Base-by-base conservation (phyloP, 2,113 vertebrate species). In the Nematolebias whitei region DNA sequence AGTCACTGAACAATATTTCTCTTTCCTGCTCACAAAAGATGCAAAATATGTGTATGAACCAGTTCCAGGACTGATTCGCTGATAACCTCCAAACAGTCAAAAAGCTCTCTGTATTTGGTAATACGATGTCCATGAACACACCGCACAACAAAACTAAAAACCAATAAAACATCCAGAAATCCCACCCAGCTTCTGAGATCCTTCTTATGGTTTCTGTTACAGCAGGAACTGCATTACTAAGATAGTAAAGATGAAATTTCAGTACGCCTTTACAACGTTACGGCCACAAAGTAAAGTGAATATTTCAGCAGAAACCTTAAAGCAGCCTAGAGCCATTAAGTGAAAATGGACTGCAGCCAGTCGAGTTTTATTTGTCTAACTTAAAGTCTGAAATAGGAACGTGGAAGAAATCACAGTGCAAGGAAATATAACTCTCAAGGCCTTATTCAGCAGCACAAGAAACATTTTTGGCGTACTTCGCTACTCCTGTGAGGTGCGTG, bases 1-100 rank as follows among this genome's bases (percentile, higher is more conserved):
- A 53, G 56, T 71, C 52, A 55, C 26, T 16, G 10, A 63, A 32
- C 41, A 62, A 45, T 26, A 29, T n/a, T 56, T 50, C 32, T 23
- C 16, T 22, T 35, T 66, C 41, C 26, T 47, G 13, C 18, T 71
- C 6, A 20, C 1, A 22, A 47, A 3, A 41, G 12, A 12, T 13
- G 4, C 19, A 39, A 8, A 63, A 43, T 51, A 44, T 12, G 12
- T 13, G 22, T 29, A 16, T 29, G 23, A 56, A 32, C 49, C 23
- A 7, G 20, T 39, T 52, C 44, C 12, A 12, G 52, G 39, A 11
- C 19, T 12, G 35, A 19, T 29, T 12, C 29, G 3, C 43, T 52
- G 5, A 24, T 52, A 9, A n/a, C 50, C 15, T 3, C 10, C 24
- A 69, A 13, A 63, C n/a, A 39, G 9, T 41, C 12, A 16, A 26